Evolutionary conservation across 2,113 vertebrate genomes (phyloP), one percentile per base, ranked within the genome.

Genomic region (Triplophysa tibetana): DNA sequence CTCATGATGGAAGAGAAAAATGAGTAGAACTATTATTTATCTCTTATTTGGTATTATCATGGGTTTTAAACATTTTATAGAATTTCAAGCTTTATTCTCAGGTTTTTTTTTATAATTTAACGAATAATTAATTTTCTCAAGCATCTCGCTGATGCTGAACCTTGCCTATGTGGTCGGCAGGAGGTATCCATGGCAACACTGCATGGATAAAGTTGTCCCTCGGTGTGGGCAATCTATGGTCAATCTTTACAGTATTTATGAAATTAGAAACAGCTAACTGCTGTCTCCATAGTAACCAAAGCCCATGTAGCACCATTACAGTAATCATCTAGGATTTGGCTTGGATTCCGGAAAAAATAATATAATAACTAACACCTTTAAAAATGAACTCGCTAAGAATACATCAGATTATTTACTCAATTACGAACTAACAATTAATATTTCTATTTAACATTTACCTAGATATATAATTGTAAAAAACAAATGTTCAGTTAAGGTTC

Each of bases 131-230:
- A 5, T 76, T 76, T 65, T 13, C 29, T 48, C 68, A 0, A 26
- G 14, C 7, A 19, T 24, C 50, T 41, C 10, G 1, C 43, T 38
- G 12, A 9, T 75, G 21, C 33, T 67, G 70, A 33, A 60, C 11
- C 41, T 24, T 56, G 65, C 0, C 10, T 64, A 8, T 48, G 23
- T 63, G 60, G 12, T 58, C 14, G 21, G 45, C 24, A 58, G 63
- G 43, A 77, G 48, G 85, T 87, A 81, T 84, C 88, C 86, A 86
- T 88, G 80, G 87, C 63, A 88, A 90, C 86, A 76, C 26, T 29
- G 26, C 26, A 29, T 29, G 81, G 84, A 83, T 82, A 78, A 84
- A 74, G 33, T 79, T 70, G 70, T 83, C 69, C 77, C 84, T 84
- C 13, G 29, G 10, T 21, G 68, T 56, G 73, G 64, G 76, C 77